Percentiles rank a stretch among this genome's conserved stretches.
Evolutionary conservation across 2,113 vertebrate species (phyloP).

Genomic region (Python bivittatus): DNA sequence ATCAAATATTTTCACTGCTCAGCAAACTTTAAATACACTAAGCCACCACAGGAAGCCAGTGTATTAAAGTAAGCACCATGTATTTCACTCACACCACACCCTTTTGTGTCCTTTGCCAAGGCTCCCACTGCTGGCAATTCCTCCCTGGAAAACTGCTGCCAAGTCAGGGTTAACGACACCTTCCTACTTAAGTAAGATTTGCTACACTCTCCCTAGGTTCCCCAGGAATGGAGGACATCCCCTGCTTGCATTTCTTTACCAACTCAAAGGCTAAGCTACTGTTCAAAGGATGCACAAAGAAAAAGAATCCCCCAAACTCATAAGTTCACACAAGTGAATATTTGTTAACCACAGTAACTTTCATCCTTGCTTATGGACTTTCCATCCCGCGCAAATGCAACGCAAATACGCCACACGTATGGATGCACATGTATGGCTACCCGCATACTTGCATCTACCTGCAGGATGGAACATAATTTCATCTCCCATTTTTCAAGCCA

Average conservation of each 20-base stretch:
- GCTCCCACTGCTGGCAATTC: neutral
- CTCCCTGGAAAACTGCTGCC: neutral
- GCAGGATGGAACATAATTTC: neutral
- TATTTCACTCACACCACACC: neutral
- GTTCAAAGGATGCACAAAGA: too few relatives aligned
- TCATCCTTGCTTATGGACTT: neutral
- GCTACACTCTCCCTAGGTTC: neutral
- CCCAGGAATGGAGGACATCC: neutral
- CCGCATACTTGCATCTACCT: neutral
- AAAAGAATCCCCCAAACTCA: neutral
- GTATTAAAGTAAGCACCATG: neutral
- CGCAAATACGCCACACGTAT: too few relatives aligned
- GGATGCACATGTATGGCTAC: too few relatives aligned
- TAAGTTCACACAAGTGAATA: neutral
- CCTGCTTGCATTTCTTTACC: neutral
- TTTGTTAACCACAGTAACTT: neutral
- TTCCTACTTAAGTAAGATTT: neutral
- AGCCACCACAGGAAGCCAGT: neutral
- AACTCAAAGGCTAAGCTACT: neutral
- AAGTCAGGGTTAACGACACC: neutral
- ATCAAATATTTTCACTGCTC: neutral
- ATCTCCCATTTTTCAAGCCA: neutral
- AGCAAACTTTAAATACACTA: neutral
- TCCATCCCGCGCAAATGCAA: neutral
- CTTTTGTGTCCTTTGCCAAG: neutral